Evolutionary conservation across 2,797 vertebrate species (phyloP), one percentile per base, ranked within the genome.

Genomic region (Varecia variegata): DNA sequence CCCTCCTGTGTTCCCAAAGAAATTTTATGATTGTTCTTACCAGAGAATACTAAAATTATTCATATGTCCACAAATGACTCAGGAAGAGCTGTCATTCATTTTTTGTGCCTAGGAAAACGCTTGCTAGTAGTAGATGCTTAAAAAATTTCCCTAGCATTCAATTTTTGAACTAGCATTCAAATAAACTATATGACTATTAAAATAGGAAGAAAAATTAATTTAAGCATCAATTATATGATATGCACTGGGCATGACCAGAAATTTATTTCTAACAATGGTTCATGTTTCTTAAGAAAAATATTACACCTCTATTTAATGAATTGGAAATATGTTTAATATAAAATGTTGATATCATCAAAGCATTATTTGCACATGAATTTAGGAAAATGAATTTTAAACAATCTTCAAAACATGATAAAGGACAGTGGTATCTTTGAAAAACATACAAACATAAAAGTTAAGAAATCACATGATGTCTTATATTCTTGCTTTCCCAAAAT

Each of bases 291-390:
- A 97, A 95, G 58, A 96, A 97, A 94, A 98, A 32, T 43, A 86
- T 60, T 87, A 97, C 83, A 95, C 80, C 18, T 92, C 62, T 96
- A 76, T 86, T 77, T 95, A 94, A 97, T 96, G 45, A 97, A 83
- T 76, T 97, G 79, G 73, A 95, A 94, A 98, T 45, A 86, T 40
- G 90, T 99, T 98, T 98, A 98, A 98, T 98, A 98, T 95, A 98
- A 98, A 98, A 93, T 97, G 32, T 54, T 85, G 80, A 95, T 92
- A 98, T 97, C 96, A 89, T 97, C 95, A 97, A 93, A 92, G 52
- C 93, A 98, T 90, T 96, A 94, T 84, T 93, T 56, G 81, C 97
- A 97, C 67, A 98, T 89, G 68, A 97, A 97, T 97, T 96, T 97
- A 96, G 52, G 97, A 98, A 97, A 95, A 91, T 93, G 87, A 93